A percentile compares a stretch with the other conserved stretches of the same genome.
phyloP scores from a whole-genome alignment of 2,797 vertebrate species.

The Danio tinwini region DNA sequence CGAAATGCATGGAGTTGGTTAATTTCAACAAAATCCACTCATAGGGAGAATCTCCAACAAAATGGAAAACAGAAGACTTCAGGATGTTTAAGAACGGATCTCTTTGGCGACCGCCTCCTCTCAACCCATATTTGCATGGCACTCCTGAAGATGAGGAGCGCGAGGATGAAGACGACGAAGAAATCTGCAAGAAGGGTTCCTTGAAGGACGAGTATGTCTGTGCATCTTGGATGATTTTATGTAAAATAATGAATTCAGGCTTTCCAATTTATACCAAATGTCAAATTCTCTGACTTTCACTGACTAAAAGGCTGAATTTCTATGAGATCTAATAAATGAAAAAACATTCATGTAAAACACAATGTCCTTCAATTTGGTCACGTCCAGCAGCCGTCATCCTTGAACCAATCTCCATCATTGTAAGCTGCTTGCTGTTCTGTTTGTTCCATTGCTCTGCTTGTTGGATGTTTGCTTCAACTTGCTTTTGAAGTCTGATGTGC shows the following conservation, averaged over 20 bases:
- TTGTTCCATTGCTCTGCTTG: too few relatives aligned
- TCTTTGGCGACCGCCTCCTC: constrained; percentile 93
- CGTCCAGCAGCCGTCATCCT: too few relatives aligned
- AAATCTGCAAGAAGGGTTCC: constrained; percentile 90
- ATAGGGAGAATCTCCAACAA: constrained; percentile 94
- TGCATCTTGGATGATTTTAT: background rate
- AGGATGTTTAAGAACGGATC: constrained; percentile 99
- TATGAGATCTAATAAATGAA: too few relatives aligned
- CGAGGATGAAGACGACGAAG: constrained; percentile 88
- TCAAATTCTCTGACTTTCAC: too few relatives aligned
- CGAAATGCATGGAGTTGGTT: background rate
- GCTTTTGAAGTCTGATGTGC: too few relatives aligned
- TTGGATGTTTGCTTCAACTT: too few relatives aligned
- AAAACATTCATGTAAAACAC: too few relatives aligned
- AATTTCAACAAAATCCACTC: background rate
- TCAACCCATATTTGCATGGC: constrained; percentile 96
- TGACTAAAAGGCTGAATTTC: too few relatives aligned
- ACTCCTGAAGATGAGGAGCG: constrained; percentile 93
- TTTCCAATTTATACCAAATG: too few relatives aligned
- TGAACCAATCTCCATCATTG: too few relatives aligned
- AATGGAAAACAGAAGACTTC: constrained; percentile 97
- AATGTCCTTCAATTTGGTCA: too few relatives aligned
- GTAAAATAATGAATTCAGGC: background rate
- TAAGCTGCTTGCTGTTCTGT: too few relatives aligned
- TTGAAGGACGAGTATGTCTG: constrained; percentile 95